These are phyloP conservation scores for Laspeyria flexula DNA, from an alignment of 2,888 invertebrate species.

Conservation along the genomic window DNA sequence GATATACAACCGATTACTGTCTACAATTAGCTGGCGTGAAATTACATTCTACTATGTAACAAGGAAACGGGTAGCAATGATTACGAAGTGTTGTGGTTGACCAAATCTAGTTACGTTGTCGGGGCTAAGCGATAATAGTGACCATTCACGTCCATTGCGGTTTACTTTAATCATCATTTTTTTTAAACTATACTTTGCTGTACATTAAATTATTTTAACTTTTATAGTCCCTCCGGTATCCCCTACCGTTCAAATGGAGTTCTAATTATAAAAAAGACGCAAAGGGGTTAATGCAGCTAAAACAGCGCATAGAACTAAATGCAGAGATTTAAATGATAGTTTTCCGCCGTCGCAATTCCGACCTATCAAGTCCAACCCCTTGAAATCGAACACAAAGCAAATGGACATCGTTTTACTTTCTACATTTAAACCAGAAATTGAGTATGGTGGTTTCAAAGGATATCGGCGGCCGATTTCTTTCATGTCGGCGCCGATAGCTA, in stretches of 20 bases:
- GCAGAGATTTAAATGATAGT: constrained; percentile 16
- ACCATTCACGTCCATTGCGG: constrained; percentile 15
- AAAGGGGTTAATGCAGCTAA: too few relatives aligned
- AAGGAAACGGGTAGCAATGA: constrained; percentile 50
- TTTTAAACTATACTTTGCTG: neutral
- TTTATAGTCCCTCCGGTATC: too few relatives aligned
- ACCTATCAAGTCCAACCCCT: constrained; percentile 40
- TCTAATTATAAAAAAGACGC: constrained; percentile 2
- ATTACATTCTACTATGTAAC: constrained; percentile 50
- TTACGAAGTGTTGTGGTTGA: constrained; percentile 51
- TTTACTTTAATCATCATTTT: constrained; percentile 21
- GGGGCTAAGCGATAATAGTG: constrained; percentile 16
- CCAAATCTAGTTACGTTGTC: constrained; percentile 41
- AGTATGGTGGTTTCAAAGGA: constrained; percentile 64
- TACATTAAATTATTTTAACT: too few relatives aligned
- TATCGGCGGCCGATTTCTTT: constrained; percentile 66
- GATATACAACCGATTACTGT: constrained; percentile 34
- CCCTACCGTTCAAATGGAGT: too few relatives aligned
- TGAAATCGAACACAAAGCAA: constrained; percentile 51
- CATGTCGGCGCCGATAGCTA: constrained; percentile 57
- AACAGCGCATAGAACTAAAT: constrained; percentile 4
- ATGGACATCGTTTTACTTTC: constrained; percentile 60
- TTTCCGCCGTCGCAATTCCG: constrained; percentile 16
- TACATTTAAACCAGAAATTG: constrained; percentile 59
- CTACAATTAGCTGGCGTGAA: constrained; percentile 50